Percentiles rank a stretch among this genome's conserved stretches.
Conservation (phyloP, 2,113 vertebrate genomes). For the Rallus limicola region DNA sequence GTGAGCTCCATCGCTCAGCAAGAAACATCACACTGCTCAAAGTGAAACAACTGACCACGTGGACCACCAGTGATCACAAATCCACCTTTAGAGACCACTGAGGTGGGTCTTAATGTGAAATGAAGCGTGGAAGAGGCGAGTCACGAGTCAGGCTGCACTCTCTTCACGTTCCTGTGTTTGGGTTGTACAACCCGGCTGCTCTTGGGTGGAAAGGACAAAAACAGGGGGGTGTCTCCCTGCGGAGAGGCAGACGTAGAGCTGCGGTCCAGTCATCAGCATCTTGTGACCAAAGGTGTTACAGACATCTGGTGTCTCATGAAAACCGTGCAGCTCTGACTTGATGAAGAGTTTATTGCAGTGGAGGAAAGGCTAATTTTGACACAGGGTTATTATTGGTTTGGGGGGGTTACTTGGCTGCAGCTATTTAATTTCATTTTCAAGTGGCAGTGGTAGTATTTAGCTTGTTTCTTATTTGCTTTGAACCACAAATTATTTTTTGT, state of each 20-base stretch:
- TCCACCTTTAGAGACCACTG: not conserved
- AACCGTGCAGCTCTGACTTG: not conserved
- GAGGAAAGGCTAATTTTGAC: not conserved
- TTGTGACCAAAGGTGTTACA: not conserved
- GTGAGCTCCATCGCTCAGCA: not conserved
- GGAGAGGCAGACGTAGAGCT: not conserved
- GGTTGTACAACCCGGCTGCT: not conserved
- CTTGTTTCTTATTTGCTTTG: not conserved
- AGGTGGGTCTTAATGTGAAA: not conserved
- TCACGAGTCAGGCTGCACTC: not conserved
- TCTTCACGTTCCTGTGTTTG: accelerated
- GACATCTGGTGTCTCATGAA: not conserved
- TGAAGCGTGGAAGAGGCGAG: not conserved
- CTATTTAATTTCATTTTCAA: not conserved
- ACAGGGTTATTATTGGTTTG: too few species aligned
- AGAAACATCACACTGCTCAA: not conserved
- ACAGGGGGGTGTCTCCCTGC: too few species aligned
- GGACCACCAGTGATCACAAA: not conserved
- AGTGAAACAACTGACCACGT: not conserved
- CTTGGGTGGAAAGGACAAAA: not conserved
- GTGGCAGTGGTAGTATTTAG: not conserved
- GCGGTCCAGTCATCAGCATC: not conserved
- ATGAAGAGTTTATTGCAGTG: not conserved
- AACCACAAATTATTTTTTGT: not conserved
- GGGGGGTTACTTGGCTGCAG: not conserved